A percentile compares a stretch with the other conserved stretches of the same genome.
These are phyloP conservation scores for Exephanes ischioxanthus DNA, from an alignment of 2,888 invertebrate species.

Conservation along the genomic window DNA sequence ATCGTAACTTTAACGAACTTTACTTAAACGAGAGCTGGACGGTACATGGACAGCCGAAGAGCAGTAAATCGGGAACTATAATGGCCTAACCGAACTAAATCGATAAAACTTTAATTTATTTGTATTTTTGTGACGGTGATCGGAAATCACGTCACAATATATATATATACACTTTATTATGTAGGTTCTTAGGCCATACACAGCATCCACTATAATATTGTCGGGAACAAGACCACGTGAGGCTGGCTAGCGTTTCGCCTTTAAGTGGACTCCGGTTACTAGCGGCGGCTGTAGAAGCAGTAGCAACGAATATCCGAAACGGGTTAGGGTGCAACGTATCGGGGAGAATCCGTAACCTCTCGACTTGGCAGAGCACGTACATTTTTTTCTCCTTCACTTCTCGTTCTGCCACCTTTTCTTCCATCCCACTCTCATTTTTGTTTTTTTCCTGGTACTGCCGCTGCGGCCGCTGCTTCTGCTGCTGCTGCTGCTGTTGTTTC, in stretches of 20 bases:
- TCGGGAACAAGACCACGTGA: conserved; percentile 38
- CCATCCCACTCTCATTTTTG: conserved; percentile 3
- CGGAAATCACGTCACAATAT: too few relatives aligned
- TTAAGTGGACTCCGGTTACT: conserved; percentile 72
- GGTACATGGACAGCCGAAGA: too few relatives aligned
- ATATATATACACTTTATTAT: conserved; percentile 47
- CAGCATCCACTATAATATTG: conserved; percentile 43
- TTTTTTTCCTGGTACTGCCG: conserved; percentile 40
- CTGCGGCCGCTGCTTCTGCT: conserved; percentile 12
- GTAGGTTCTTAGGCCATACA: conserved; percentile 16
- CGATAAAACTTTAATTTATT: too few relatives aligned
- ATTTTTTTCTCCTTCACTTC: conserved; percentile 45
- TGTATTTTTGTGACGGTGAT: too few relatives aligned
- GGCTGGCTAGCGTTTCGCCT: conserved; percentile 65
- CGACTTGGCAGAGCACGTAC: conserved; percentile 69
- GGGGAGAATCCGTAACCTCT: conserved; percentile 56
- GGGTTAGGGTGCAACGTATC: conserved; percentile 37
- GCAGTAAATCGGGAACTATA: too few relatives aligned
- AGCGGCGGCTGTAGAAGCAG: conserved; percentile 31
- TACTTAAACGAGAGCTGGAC: too few relatives aligned
- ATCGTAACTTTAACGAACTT: too few relatives aligned
- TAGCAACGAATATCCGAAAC: conserved; percentile 24
- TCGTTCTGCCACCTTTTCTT: conserved; percentile 1
- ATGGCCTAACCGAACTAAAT: too few relatives aligned
- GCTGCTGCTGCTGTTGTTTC: conserved; percentile 39